These are phyloP conservation scores for Protonemura montana DNA, from an alignment of 2,888 invertebrate species.

Conservation along the genomic window DNA sequence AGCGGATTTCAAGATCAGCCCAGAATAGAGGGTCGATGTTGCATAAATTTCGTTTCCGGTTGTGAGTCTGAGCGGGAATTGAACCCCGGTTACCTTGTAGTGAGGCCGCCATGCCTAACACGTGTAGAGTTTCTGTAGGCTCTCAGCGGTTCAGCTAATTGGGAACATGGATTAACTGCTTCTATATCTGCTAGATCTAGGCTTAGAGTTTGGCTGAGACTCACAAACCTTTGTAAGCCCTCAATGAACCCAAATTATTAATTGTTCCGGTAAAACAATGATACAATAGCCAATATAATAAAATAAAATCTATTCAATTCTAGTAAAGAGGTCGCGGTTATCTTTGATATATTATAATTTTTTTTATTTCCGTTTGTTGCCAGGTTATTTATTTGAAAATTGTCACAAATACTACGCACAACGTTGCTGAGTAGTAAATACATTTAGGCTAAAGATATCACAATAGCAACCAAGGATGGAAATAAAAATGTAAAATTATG, in stretches of 20 bases:
- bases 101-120: neutral
- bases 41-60: neutral
- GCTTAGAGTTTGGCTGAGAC: neutral
- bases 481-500: neutral
- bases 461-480: neutral
- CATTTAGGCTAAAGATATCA: neutral
- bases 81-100: neutral
- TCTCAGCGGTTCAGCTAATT: neutral
- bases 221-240: neutral
- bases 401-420: neutral
- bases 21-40: neutral
- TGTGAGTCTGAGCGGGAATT: neutral
- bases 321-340: neutral
- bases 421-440: neutral
- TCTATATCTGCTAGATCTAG: neutral
- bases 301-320: neutral
- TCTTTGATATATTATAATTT: neutral
- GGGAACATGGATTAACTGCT: neutral
- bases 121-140: neutral
- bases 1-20: neutral
- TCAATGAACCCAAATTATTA: too few species aligned
- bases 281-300: too few species aligned
- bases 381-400: neutral
- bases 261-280: too few species aligned
- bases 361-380: neutral